Percentiles rank a stretch among this genome's conserved stretches.
Conservation (phyloP, 2,797 vertebrate species). For the Myotis planiceps region DNA sequence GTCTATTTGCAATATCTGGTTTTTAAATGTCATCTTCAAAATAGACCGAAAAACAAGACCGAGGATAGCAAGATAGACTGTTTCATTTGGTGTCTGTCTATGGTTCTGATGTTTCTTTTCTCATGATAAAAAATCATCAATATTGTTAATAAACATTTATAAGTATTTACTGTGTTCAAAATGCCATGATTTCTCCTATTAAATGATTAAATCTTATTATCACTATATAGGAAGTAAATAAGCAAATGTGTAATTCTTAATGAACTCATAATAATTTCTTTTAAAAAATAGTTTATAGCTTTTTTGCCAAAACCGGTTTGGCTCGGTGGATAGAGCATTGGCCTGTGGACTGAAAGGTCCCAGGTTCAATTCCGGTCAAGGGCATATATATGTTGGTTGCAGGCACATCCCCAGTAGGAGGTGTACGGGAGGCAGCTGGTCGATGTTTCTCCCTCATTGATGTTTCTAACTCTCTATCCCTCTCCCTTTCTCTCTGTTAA, state of each 20-base stretch:
- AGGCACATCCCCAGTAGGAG: too few species aligned
- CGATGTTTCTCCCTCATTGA: too few species aligned
- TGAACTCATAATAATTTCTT: background rate
- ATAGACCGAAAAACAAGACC: background rate
- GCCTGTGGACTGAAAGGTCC: too few species aligned
- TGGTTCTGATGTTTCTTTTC: background rate
- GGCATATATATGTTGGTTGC: too few species aligned
- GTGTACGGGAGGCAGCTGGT: too few species aligned
- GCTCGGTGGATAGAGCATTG: too few species aligned
- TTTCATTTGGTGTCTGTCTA: background rate
- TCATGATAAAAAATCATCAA: background rate
- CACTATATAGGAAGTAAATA: background rate
- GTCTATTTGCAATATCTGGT: background rate
- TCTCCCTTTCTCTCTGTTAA: too few species aligned
- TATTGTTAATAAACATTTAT: background rate
- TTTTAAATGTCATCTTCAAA: slow-evolving; percentile 26
- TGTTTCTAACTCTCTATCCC: too few species aligned
- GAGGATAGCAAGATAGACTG: background rate
- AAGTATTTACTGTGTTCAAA: background rate
- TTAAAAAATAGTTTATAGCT: background rate
- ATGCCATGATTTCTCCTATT: background rate
- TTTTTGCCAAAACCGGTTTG: background rate
- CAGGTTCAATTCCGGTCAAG: too few species aligned
- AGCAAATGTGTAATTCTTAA: background rate
- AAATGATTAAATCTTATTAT: background rate